Base-by-base conservation (phyloP, 2,113 vertebrate genomes). In the Notarius quadriscutis region DNA sequence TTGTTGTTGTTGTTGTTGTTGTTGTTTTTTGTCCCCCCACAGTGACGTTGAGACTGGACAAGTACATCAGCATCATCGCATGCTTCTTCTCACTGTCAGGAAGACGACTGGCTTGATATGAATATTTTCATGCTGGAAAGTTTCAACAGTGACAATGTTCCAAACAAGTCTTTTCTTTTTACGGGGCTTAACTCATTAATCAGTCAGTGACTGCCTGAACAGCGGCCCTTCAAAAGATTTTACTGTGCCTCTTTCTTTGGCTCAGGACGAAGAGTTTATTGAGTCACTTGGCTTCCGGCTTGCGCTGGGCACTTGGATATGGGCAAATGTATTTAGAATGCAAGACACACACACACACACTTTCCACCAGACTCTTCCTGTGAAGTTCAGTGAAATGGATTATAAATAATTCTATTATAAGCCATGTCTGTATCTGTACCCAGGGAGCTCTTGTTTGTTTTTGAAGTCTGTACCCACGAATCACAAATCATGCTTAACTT, bases 331-430 rank as follows among this genome's bases (percentile, higher is more conserved):
- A 69, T 75, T 87, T 83, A 83, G 57, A 75, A 83, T 83, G 67
- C 69, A 51, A 53, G 67, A 63, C 57, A 53, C 86, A 41, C 41
- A 41, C 41, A 41, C 41, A 41, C 41, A 82, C 25, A 87, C 80
- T 87, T 83, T 75, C 69, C 55, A 83, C 69, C 55, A 82, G 79
- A 75, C 67, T 50, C 55, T 63, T 62, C n/a, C 67, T 74, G 67
- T 48, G 53, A 63, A 50, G 86, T 74, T 82, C 79, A 57, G 72
- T 75, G 55, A 82, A 82, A 69, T 62, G 55, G 57, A 87, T 30
- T 87, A 87, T 87, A 87, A 87, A 83, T 83, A 87, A 60, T 27
- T 67, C 77, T 65, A 51, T 86, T 81, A 81, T 60, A 86, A 87
- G 60, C 69, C n/a, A 25, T 87, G 78, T 75, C 80, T 25, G 53